phyloP scores from a whole-genome alignment of 1,140 invertebrate species.

The Tetraneura akinire region DNA sequence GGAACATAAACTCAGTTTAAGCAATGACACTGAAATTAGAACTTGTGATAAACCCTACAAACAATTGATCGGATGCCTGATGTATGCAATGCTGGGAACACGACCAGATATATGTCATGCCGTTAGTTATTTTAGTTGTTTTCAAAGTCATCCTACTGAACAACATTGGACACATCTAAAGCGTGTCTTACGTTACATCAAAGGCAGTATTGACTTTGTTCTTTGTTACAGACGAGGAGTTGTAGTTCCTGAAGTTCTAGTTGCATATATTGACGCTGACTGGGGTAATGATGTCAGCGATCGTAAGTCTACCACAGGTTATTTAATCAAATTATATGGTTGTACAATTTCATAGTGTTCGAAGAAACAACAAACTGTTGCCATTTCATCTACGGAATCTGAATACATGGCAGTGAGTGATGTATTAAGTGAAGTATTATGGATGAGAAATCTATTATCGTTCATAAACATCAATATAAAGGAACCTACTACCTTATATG shows the following conservation, averaged over 20 bases:
- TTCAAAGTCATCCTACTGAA: slow-evolving; percentile 54
- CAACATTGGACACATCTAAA: slow-evolving; percentile 55
- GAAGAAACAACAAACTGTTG: slow-evolving; percentile 37
- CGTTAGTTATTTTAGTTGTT: slow-evolving; percentile 56
- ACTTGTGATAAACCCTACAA: slow-evolving; percentile 27
- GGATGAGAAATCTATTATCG: not conserved
- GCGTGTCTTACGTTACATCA: slow-evolving; percentile 56
- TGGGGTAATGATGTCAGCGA: slow-evolving; percentile 6
- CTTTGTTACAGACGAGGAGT: slow-evolving; percentile 54
- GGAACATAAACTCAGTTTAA: not conserved
- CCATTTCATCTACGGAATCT: not conserved
- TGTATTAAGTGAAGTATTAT: not conserved
- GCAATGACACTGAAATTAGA: not conserved
- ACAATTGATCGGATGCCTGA: slow-evolving; percentile 21
- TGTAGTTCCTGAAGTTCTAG: slow-evolving; percentile 5
- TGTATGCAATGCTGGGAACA: slow-evolving; percentile 56
- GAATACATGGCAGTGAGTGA: slow-evolving; percentile 15
- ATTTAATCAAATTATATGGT: slow-evolving; percentile 2
- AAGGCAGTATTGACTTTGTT: slow-evolving; percentile 53
- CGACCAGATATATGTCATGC: slow-evolving; percentile 56
- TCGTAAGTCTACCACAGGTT: not conserved
- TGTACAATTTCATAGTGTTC: slow-evolving; percentile 10
- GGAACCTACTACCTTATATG: too few species aligned
- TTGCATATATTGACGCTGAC: slow-evolving; percentile 2
- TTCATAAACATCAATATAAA: too few species aligned